A percentile compares a stretch with the other conserved stretches of the same genome.
These are phyloP conservation scores for Psilopsiagon aurifrons DNA, from an alignment of 2,113 vertebrate genomes.

Conservation along the genomic window DNA sequence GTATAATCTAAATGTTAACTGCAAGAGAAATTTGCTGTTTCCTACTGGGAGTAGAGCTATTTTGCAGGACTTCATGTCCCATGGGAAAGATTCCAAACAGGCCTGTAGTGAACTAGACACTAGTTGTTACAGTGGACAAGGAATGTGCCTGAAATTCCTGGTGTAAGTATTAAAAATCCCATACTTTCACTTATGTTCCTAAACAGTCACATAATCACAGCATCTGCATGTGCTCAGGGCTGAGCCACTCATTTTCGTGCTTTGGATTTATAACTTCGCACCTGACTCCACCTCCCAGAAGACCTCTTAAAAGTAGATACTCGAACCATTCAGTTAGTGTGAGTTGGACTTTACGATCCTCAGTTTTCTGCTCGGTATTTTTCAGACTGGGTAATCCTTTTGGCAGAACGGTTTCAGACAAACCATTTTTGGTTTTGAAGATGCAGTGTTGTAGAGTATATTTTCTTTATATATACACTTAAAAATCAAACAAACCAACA, in stretches of 20 bases:
- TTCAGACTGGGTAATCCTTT: neutral
- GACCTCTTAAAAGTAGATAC: neutral
- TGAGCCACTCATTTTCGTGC: neutral
- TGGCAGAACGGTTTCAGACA: neutral
- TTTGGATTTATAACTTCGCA: neutral
- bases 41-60: neutral
- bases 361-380: neutral
- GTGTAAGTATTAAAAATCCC: neutral
- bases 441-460: neutral
- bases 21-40: neutral
- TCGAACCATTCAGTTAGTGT: neutral
- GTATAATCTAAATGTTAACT: neutral
- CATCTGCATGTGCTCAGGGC: neutral
- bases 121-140: neutral
- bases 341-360: neutral
- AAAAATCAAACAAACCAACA: neutral
- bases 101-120: neutral
- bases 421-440: neutral
- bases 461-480: neutral
- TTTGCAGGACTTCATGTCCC: neutral
- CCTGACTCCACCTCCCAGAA: neutral
- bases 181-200: neutral
- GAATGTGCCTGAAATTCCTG: neutral
- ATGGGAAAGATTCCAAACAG: neutral
- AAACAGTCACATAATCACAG: neutral